Evolutionary conservation across 2,113 vertebrate species (phyloP).

Genomic region (Columba janthina): DNA sequence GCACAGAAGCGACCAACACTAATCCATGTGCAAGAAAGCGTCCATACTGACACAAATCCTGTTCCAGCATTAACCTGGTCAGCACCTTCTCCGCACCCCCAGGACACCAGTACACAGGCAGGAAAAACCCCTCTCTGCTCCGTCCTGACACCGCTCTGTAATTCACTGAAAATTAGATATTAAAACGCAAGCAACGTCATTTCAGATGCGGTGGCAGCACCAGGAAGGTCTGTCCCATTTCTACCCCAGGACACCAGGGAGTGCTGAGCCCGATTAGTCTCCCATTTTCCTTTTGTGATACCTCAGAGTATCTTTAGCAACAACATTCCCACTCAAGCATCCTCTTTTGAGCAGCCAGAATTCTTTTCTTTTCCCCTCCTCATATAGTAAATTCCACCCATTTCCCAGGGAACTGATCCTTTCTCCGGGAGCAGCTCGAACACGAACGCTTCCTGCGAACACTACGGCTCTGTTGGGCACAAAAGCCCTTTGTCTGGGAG

Average conservation of each 20-base stretch:
- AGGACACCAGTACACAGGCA: too few species aligned
- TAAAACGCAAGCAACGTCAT: too few species aligned
- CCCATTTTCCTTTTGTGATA: accelerated
- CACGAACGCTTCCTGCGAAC: background rate
- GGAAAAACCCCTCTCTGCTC: too few species aligned
- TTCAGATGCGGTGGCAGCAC: too few species aligned
- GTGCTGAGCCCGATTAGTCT: accelerated
- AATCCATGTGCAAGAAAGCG: accelerated
- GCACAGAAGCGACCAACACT: accelerated
- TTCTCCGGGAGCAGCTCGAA: background rate
- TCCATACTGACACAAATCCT: background rate
- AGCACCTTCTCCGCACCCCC: too few species aligned
- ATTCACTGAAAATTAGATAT: too few species aligned
- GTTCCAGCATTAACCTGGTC: too few species aligned
- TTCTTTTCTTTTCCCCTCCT: background rate
- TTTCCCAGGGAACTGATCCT: constrained; percentile 17
- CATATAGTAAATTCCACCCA: background rate
- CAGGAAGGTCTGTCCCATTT: too few species aligned
- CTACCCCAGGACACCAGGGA: too few species aligned
- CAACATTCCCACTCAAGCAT: accelerated
- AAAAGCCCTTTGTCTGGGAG: constrained; percentile 15
- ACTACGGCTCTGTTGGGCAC: background rate
- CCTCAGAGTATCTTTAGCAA: background rate
- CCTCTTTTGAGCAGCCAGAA: accelerated
- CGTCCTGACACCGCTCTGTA: too few species aligned